A percentile compares a stretch with the other conserved stretches of the same genome.
These are phyloP conservation scores for Papilio glaucus DNA, from an alignment of 1,140 invertebrate species.

Conservation along the genomic window DNA sequence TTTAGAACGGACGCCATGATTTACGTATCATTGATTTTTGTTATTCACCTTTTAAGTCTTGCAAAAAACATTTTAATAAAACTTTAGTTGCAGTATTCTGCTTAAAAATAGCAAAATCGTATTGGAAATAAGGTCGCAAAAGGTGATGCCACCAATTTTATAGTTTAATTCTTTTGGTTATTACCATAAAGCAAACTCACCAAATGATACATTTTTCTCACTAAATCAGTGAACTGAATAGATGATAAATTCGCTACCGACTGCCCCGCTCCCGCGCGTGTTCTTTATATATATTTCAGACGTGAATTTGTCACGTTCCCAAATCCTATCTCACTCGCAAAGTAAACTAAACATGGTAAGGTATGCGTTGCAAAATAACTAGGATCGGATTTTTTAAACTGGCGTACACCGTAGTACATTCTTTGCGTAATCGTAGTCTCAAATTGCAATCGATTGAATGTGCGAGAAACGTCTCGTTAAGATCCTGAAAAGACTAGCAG, in stretches of 20 bases:
- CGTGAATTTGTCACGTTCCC: conserved; percentile 32
- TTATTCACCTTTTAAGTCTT: no score
- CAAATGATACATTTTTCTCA: conserved; percentile 41
- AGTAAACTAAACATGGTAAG: conserved; percentile 29
- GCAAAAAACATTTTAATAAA: no score
- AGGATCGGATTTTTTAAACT: background rate
- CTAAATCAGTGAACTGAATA: conserved; percentile 12
- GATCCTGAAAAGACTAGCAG: background rate
- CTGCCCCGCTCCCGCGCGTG: background rate
- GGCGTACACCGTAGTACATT: conserved; percentile 2
- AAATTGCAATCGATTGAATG: background rate
- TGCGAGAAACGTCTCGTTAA: background rate
- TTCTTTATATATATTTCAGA: conserved; percentile 35
- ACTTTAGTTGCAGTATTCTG: no score
- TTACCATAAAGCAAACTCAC: conserved; percentile 35
- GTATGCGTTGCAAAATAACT: conserved; percentile 14
- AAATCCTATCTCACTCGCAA: background rate
- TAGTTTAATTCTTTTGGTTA: background rate
- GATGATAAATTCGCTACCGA: background rate
- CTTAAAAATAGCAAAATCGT: no score
- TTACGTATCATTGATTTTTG: no score
- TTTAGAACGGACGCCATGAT: no score
- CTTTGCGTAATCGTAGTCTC: conserved; percentile 5
- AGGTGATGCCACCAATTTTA: background rate
- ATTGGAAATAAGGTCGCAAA: background rate